phyloP scores from a whole-genome alignment of 2,113 vertebrate species.

The Egretta garzetta region DNA sequence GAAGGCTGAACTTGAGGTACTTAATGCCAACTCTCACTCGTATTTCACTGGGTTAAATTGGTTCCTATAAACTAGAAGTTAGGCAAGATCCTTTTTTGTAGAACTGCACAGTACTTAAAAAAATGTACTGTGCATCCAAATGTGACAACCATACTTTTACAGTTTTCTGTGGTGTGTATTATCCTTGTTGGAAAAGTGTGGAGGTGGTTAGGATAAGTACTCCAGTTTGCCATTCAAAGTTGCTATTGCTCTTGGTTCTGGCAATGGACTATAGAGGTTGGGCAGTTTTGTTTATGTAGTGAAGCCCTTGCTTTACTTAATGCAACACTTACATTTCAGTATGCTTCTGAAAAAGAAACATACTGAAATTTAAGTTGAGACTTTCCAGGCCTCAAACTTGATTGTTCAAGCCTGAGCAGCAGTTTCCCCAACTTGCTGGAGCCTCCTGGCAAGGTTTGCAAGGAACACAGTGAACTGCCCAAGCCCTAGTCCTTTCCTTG shows the following conservation, averaged over 20 bases:
- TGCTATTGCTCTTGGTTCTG: not conserved
- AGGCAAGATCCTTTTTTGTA: not conserved
- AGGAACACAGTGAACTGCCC: not conserved
- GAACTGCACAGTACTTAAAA: not conserved
- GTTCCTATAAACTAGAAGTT: not conserved
- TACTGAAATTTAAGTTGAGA: not conserved
- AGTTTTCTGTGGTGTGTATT: not conserved
- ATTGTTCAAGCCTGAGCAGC: not conserved
- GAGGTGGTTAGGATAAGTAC: not conserved
- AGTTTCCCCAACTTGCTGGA: not conserved
- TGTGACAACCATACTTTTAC: not conserved
- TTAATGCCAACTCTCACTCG: not conserved
- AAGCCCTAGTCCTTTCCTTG: not conserved
- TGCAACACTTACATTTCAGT: not conserved
- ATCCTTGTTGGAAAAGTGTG: not conserved
- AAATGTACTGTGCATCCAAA: not conserved
- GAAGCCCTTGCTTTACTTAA: not conserved
- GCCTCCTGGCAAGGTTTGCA: not conserved
- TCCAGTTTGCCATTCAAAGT: conserved; percentile 24
- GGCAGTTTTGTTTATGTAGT: not conserved
- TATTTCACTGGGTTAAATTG: not conserved
- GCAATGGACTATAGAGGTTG: not conserved
- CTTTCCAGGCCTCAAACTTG: not conserved
- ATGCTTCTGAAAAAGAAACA: not conserved
- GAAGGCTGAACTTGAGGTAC: not conserved